These are phyloP conservation scores for Channallabes apus DNA, from an alignment of 2,797 vertebrate species.

Conservation along the genomic window DNA sequence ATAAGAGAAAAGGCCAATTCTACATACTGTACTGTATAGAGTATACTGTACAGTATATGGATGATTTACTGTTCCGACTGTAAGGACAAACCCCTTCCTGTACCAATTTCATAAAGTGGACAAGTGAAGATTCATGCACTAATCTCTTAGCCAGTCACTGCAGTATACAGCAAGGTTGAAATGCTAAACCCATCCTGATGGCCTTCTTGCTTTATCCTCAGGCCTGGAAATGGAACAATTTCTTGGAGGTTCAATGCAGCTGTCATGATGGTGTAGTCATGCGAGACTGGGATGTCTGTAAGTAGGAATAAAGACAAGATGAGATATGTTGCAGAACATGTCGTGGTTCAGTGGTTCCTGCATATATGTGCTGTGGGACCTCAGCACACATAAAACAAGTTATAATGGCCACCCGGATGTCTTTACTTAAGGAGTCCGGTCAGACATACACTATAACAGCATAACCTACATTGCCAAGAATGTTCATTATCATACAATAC, in stretches of 20 bases:
- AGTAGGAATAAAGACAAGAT: background rate
- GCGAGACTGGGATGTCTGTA: background rate
- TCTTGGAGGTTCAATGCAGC: background rate
- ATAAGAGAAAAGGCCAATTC: background rate
- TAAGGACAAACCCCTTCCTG: background rate
- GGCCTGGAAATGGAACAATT: background rate
- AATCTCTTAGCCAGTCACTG: background rate
- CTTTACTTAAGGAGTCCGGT: background rate
- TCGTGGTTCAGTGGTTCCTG: background rate
- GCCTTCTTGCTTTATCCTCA: background rate
- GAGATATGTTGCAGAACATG: background rate
- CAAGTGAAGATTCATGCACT: background rate
- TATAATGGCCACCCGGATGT: background rate
- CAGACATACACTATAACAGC: background rate
- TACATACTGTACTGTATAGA: no score
- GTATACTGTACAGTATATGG: background rate
- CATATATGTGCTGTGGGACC: background rate
- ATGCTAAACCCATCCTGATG: background rate
- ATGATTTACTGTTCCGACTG: background rate
- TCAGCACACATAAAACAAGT: background rate
- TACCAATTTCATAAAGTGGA: background rate
- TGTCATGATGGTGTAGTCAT: background rate
- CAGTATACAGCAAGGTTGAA: background rate
- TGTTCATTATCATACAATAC: background rate
- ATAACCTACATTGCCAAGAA: background rate